These are phyloP conservation scores for Leptarthrus brevirostris DNA, from an alignment of 2,888 invertebrate species.

Conservation along the genomic window DNA sequence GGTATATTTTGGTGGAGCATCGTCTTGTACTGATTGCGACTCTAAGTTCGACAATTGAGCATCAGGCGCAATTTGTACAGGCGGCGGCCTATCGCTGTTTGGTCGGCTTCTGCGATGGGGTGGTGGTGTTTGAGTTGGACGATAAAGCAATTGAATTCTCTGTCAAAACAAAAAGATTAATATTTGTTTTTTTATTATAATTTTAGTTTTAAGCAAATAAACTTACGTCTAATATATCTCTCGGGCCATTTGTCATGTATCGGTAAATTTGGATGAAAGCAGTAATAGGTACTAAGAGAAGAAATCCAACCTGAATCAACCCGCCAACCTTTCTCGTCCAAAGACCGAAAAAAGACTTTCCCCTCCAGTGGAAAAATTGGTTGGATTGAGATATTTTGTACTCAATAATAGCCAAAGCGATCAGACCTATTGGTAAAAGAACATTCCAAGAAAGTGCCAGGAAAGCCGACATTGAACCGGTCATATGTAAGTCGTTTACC, in stretches of 20 bases:
- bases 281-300: slow-evolving; percentile 75
- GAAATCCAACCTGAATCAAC: slow-evolving; percentile 78
- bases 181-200: no score
- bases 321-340: slow-evolving; percentile 85
- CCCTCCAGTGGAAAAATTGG: slow-evolving; percentile 76
- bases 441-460: slow-evolving; percentile 91
- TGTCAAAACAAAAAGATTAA: slow-evolving; percentile 64
- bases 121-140: slow-evolving; percentile 73
- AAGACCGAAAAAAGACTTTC: slow-evolving; percentile 81
- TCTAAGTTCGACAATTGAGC: slow-evolving; percentile 56
- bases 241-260: slow-evolving; percentile 85
- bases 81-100: slow-evolving; percentile 50
- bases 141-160: slow-evolving; percentile 86
- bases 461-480: slow-evolving; percentile 72
- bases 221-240: slow-evolving; percentile 87
- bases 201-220: not conserved
- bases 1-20: slow-evolving; percentile 93
- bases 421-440: slow-evolving; percentile 81
- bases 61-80: slow-evolving; percentile 33
- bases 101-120: slow-evolving; percentile 60
- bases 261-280: slow-evolving; percentile 74
- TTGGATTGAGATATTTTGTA: slow-evolving; percentile 77
- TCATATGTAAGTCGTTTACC: slow-evolving; percentile 66
- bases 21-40: slow-evolving; percentile 67
- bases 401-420: slow-evolving; percentile 78